Evolutionary conservation across 2,797 vertebrate species (phyloP).

Genomic region (Triplophysa bombifrons): DNA sequence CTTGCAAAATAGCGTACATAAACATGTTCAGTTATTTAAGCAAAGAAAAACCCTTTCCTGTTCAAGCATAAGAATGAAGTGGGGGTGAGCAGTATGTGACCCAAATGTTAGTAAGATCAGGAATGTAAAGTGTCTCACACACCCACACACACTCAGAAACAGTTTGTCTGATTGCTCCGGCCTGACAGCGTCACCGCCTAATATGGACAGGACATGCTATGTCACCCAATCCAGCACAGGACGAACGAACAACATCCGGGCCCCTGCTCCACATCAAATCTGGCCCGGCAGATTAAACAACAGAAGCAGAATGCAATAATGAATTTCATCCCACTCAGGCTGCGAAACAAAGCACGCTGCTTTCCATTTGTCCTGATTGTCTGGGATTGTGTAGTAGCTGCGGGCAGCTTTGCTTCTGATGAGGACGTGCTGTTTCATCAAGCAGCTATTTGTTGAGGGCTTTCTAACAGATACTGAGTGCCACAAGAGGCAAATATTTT

Average conservation of each 20-base stretch:
- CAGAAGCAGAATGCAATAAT: background rate
- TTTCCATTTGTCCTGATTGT: conserved; percentile 13
- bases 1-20: background rate
- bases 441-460: background rate
- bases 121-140: conserved; percentile 21
- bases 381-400: background rate
- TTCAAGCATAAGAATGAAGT: background rate
- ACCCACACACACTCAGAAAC: conserved; percentile 26
- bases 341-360: background rate
- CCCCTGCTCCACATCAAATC: conserved; percentile 31
- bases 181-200: conserved; percentile 15
- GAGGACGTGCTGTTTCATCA: background rate
- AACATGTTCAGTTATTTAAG: background rate
- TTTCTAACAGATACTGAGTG: background rate
- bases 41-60: background rate
- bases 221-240: conserved; percentile 61
- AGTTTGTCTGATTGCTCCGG: conserved; percentile 7
- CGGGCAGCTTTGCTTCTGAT: background rate
- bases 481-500: background rate
- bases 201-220: conserved; percentile 54
- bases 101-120: conserved; percentile 19
- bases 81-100: background rate
- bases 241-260: background rate
- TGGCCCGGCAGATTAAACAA: conserved; percentile 20
- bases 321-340: conserved; percentile 20